Base-by-base conservation (phyloP, 2,113 vertebrate species). In the Rynchops niger region DNA sequence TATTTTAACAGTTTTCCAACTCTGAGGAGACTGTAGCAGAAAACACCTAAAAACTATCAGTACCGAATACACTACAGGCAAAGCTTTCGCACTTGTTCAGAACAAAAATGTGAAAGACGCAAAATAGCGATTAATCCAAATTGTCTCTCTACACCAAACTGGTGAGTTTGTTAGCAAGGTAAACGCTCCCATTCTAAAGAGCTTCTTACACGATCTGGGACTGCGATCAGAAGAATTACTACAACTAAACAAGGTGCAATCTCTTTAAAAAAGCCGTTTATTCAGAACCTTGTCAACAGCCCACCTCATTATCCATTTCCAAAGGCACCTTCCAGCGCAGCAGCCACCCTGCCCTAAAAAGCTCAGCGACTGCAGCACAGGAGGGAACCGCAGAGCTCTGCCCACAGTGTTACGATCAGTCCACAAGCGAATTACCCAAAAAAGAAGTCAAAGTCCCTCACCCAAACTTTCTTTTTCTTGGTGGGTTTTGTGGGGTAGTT, bases 401-500 rank as follows among this genome's bases (percentile, higher is more conserved):
- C 56, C 47, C 9, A 0, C 1, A 14, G n/a, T 0, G 2, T 34
- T 42, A 40, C 0, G 0, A 36, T 13, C 40, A 25, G 42, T 5
- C 50, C 47, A 43, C 15, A 65, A 30, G 72, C 2, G 5, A 86
- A 78, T 49, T n/a, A 53, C 5, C 12, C 19, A 12, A 40, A 62
- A 29, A n/a, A 81, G 27, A 86, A 90, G 80, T 27, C 25, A 55
- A 72, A 72, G 70, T 26, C 45, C 70, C 98, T 96, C 98, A 99
- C 99, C 99, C 99, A 99, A 95, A 99, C 99, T 98, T 99, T 99
- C 98, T 99, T 99, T 97, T 99, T 99, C 98, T 99, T 99, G 47
- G 99, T 99, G 91, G 99, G 99, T 98, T 99, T 99, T 76, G 99
- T 99, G 56, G 99, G 99, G 98, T 99, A 99, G 98, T 99, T 99